Base-by-base conservation (phyloP, 2,888 invertebrate species). In the Carabus problematicus region DNA sequence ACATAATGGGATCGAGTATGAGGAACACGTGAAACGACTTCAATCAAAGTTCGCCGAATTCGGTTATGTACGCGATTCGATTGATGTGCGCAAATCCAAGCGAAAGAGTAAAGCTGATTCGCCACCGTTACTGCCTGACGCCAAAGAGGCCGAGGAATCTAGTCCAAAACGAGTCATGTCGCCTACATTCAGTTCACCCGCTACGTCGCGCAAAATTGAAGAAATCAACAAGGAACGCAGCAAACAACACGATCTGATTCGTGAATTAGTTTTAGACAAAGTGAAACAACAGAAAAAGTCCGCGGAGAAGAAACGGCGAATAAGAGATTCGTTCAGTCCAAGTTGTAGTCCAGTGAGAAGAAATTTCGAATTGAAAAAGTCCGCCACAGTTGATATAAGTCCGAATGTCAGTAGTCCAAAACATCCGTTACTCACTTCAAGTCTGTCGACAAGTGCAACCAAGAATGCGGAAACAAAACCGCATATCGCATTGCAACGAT, bases 251-350 rank as follows among this genome's bases (percentile, higher is more conserved):
- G 91, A 90, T 78, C 84, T 94, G 29, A 91, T 95, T 56, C 89
- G 94, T 75, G 90, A 94, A 78, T 84, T 95, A 81, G 91, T 95
- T 62, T 88, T 94, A 86, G 92, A 91, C 77, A 90, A 92, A 80
- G 83, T 93, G 75, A 87, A 88, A 74, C 86, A 88, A 1, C 88
- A 89, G 75, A 89, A 89, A 74, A 88, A 88, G 74, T 84, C 86
- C 67, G 81, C 87, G 9, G 87, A 88, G 76, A 84, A 88, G 70
- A 86, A 80, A 66, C 77, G 86, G 69, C 84, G 88, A 0, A 85
- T 85, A 73, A 82, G 86, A 9, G 80, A 80, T 18, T 82, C 82
- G 0, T 82, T 82, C 40, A 79, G 83, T 42, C 77, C 80, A 1
- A 76, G 72, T 66, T 70, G 74, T 16, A 76, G 75, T 66, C 76